Evolutionary conservation across 2,888 invertebrate species (phyloP), one percentile per base, ranked within the genome.

Genomic region (Gibbula magus): DNA sequence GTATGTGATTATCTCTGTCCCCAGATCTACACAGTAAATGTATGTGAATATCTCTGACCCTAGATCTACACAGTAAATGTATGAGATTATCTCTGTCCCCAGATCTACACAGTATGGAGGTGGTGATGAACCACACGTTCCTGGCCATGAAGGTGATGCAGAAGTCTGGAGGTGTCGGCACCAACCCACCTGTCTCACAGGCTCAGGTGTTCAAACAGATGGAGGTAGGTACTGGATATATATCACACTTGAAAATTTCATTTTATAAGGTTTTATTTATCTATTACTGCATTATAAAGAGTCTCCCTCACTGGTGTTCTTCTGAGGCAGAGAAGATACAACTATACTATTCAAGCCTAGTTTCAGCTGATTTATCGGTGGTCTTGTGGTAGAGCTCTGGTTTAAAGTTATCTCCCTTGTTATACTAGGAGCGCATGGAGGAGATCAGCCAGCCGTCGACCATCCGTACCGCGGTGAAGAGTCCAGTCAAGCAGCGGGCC

Each of bases 21-120:
- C 18, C 76, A 88, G 88, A 85, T 75, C 75, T 88, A 39, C 85
- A 88, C 81, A 86, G 82, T n/a, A 84, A n/a, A n/a, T 53, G n/a
- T 18, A 25, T 20, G 32, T 61, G 25, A 32, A 54, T 32, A 22
- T 0, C 7, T 35, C 16, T n/a, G n/a, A 45, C 18, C 5, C 3
- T 10, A 67, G n/a, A 32, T n/a, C n/a, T n/a, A n/a, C n/a, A n/a
- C n/a, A 32, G n/a, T 29, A n/a, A 25, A 39, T 3, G 20, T 53
- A 2, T 25, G 25, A 5, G 35, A n/a, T 35, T 35, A 35, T 35
- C 3, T 35, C 73, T 51, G 22, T 77, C 81, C 77, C 18, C 76
- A 88, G 88, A 85, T 75, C 75, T 88, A 39, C 85, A 88, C 81
- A 86, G 82, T n/a, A 84, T 87, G 79, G 86, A 86, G 75, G 83